Conservation (phyloP, 2,113 vertebrate species). For the Aleadryas rufinucha region DNA sequence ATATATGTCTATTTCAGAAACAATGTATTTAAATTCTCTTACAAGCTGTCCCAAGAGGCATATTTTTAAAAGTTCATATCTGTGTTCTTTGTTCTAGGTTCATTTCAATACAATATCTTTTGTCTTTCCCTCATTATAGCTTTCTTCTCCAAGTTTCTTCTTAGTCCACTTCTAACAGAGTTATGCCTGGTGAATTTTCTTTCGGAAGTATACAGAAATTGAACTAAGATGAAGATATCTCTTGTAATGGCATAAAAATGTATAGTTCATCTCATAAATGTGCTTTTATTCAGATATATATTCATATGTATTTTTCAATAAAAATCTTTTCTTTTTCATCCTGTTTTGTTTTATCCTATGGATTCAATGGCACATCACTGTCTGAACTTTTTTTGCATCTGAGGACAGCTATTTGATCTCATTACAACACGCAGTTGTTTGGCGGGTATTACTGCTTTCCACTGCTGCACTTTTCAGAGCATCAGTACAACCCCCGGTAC, state of each 20-base stretch:
- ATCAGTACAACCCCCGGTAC: rapidly evolving
- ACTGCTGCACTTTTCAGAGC: neutral
- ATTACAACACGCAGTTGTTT: neutral
- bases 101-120: neutral
- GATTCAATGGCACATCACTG: neutral
- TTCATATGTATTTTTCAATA: neutral
- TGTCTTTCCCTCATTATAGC: neutral
- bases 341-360: too few species aligned
- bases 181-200: neutral
- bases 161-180: neutral
- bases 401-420: neutral
- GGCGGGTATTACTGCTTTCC: neutral
- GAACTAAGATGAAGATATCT: neutral
- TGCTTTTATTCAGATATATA: neutral
- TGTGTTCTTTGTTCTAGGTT: neutral
- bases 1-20: neutral
- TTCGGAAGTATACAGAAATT: neutral
- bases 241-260: neutral
- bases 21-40: neutral
- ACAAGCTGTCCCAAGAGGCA: neutral
- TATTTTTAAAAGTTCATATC: neutral
- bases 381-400: neutral
- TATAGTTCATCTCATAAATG: neutral
- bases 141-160: neutral
- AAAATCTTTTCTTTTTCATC: rapidly evolving